Evolutionary conservation across 2,113 vertebrate genomes (phyloP).

Genomic region (Burhinus bistriatus): DNA sequence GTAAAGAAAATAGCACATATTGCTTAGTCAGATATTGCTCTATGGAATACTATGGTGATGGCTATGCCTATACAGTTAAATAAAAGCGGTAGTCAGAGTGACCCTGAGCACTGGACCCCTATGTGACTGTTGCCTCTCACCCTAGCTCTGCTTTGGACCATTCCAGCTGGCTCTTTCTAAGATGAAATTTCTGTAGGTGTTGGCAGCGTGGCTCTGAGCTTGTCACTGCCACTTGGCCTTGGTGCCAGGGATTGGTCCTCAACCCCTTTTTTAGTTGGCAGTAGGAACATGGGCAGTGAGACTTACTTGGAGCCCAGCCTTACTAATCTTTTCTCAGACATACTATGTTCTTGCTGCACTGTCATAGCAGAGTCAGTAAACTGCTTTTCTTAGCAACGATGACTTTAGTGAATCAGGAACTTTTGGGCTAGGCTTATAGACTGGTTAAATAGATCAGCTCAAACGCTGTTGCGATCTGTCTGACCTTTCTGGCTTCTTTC

Average conservation of each 20-base stretch:
- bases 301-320: background rate
- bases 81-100: background rate
- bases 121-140: background rate
- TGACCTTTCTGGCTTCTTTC: background rate
- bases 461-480: background rate
- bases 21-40: background rate
- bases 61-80: background rate
- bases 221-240: background rate
- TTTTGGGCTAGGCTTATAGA: background rate
- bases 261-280: background rate
- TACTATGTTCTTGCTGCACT: background rate
- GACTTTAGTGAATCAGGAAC: background rate
- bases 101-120: background rate
- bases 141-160: background rate
- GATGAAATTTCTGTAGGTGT: background rate
- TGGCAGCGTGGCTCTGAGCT: background rate
- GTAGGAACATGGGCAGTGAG: background rate
- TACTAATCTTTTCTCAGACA: background rate
- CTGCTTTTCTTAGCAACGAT: background rate
- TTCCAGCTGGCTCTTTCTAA: background rate
- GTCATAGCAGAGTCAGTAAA: background rate
- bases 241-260: background rate
- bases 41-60: background rate
- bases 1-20: background rate
- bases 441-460: background rate